These are phyloP conservation scores for Pseudachorutes palmiensis DNA, from an alignment of 1,140 invertebrate genomes.

Conservation along the genomic window DNA sequence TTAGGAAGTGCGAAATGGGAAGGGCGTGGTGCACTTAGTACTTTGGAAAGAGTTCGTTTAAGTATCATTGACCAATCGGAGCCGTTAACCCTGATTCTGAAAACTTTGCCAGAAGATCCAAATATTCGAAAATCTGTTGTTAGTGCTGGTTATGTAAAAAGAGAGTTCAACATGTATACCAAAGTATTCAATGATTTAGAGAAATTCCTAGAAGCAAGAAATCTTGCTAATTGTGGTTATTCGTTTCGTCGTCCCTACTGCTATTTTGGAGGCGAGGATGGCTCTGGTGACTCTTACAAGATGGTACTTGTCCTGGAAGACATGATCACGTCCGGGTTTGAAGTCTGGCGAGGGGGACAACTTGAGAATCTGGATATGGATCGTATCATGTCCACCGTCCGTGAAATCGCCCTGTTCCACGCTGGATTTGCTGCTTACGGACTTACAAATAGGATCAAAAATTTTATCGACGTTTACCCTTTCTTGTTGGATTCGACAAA, in stretches of 20 bases:
- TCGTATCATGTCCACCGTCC: not conserved
- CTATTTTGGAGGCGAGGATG: constrained; percentile 20
- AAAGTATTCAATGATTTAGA: constrained; percentile 12
- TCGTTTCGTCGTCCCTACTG: constrained; percentile 9
- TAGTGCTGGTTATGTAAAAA: not conserved
- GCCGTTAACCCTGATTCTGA: constrained; percentile 11
- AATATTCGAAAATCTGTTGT: constrained; percentile 2
- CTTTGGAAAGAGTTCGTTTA: not conserved
- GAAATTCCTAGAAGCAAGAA: not conserved
- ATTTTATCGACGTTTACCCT: constrained; percentile 4
- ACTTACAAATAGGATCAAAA: not conserved
- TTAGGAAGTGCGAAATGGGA: not conserved
- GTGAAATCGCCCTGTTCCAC: constrained; percentile 18
- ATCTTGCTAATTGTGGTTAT: not conserved
- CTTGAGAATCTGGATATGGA: not conserved
- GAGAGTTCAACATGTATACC: constrained; percentile 25
- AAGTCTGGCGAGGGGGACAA: constrained; percentile 12
- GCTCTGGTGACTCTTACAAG: constrained; percentile 3
- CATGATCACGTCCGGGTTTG: constrained; percentile 7
- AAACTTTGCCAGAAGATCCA: constrained; percentile 16
- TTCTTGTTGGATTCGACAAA: not conserved
- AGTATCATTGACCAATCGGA: not conserved
- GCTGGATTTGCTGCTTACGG: constrained; percentile 5
- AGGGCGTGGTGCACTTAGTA: not conserved
- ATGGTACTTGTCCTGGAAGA: constrained; percentile 20